Percentiles rank a stretch among this genome's conserved stretches.
Conservation (phyloP, 1,140 invertebrate genomes). For the Oncopodura yosiiana region DNA sequence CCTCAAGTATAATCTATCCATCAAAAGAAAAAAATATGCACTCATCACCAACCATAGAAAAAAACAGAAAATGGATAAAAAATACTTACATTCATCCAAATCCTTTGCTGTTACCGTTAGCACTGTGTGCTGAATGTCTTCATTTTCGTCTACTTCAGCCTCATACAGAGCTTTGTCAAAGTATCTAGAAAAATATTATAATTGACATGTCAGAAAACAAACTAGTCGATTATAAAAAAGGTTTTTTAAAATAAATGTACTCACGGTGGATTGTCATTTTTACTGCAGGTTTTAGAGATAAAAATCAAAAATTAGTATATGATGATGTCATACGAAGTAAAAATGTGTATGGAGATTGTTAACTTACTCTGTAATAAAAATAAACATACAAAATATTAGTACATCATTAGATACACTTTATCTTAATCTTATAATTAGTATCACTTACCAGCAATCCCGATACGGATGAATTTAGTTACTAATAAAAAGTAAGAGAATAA, state of each 20-base stretch:
- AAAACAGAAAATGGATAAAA: constrained; percentile 7
- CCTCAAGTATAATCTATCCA: too few species aligned
- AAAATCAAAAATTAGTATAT: too few species aligned
- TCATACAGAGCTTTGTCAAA: constrained; percentile 93
- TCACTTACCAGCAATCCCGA: constrained; percentile 79
- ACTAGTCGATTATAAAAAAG: neutral
- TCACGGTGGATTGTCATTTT: constrained; percentile 80
- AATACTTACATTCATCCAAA: constrained; percentile 90
- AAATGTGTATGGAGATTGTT: too few species aligned
- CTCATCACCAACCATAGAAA: neutral
- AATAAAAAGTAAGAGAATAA: constrained; percentile 36
- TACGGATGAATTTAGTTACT: constrained; percentile 85
- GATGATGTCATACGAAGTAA: too few species aligned
- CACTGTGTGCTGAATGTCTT: constrained; percentile 91
- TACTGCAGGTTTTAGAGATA: too few species aligned
- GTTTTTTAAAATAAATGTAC: neutral
- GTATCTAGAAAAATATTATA: constrained; percentile 47
- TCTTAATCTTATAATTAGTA: too few species aligned
- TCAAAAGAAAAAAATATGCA: neutral
- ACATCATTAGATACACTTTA: too few species aligned
- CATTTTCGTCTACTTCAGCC: constrained; percentile 94
- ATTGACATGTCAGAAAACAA: constrained; percentile 31
- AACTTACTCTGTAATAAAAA: too few species aligned
- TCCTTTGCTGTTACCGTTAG: constrained; percentile 96
- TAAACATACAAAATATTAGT: too few species aligned